Percentiles rank a stretch among this genome's conserved stretches.
Evolutionary conservation across 1,140 invertebrate species (phyloP).

Genomic region (Drosophila insularis): DNA sequence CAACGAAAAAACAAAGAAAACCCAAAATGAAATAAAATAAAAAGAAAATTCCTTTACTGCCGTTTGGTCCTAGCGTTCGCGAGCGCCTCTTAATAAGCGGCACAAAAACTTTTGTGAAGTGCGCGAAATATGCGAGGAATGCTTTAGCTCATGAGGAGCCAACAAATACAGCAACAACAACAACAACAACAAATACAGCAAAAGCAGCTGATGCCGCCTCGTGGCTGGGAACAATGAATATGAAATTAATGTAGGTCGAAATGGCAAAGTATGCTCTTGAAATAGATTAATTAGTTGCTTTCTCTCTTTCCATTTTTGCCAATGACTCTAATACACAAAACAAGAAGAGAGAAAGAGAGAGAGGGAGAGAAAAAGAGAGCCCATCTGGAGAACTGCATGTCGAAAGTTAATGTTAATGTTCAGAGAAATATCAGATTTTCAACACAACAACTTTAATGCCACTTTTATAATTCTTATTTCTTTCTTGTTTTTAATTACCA

Average conservation of each 20-base stretch:
- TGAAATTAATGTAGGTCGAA: constrained; percentile 79
- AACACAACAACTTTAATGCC: not conserved
- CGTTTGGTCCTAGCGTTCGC: constrained; percentile 39
- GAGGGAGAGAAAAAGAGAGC: not conserved
- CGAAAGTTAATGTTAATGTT: not conserved
- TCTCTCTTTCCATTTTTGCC: not conserved
- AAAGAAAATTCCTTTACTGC: constrained; percentile 49
- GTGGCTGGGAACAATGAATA: constrained; percentile 65
- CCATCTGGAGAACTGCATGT: not conserved
- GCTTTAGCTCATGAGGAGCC: too few relatives aligned
- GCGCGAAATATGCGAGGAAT: constrained; percentile 68
- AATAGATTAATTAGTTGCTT: constrained; percentile 72
- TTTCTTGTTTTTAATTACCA: constrained; percentile 9
- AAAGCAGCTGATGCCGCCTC: constrained; percentile 30
- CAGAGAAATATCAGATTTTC: not conserved
- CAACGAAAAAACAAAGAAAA: not conserved
- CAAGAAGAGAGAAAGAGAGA: not conserved
- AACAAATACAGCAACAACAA: constrained; percentile 16
- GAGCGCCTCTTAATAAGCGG: constrained; percentile 72
- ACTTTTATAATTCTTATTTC: too few relatives aligned
- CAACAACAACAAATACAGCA: constrained; percentile 4
- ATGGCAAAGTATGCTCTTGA: constrained; percentile 72
- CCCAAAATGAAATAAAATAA: constrained; percentile 1
- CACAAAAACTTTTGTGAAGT: constrained; percentile 70
- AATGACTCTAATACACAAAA: not conserved